Base-by-base conservation (phyloP, 2,113 vertebrate genomes). In the Engraulis encrasicolus region DNA sequence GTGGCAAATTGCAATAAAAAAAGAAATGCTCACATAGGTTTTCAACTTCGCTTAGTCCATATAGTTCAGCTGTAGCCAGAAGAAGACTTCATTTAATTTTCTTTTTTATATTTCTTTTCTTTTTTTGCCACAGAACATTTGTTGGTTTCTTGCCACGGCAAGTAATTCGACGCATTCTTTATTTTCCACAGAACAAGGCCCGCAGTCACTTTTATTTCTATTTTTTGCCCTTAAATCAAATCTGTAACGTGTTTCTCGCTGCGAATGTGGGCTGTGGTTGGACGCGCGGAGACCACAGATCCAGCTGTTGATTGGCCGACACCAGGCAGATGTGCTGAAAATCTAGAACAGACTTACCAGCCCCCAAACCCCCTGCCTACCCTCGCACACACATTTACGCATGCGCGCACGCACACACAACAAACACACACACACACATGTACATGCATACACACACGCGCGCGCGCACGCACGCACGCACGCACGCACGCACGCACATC, bases 231-330 rank as follows among this genome's bases (percentile, higher is more conserved):
- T 78, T 78, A 23, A 20, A 54, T 85, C 2, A 19, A 50, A 50
- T 81, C 81, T 58, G 79, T 77, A 77, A 77, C 38, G 61, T 77
- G 79, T 84, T 80, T 19, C 80, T 50, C 50, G 79, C 66, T 84
- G 12, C 80, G 36, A 85, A 84, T 85, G 82, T 80, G 81, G 81
- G 31, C 27, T 85, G 81, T 40, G 79, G 61, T 80, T 82, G 48
- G 78, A 78, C 48, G 34, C 17, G 66, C 12, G 1, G 7, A 74
- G 66, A 74, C 66, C 66, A 74, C 66, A 74, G 66, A 23, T 74
- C 31, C 66, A 74, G 66, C 66, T 74, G 66, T 74, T 74, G 66
- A 74, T 74, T 74, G 66, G 66, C 17, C 34, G 66, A 74, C 66
- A 74, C 27, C 66, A 31, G 66, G 66, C 66, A 74, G 66, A 74